Evolutionary conservation across 2,888 invertebrate genomes (phyloP), one percentile per base, ranked within the genome.

Genomic region (Trichogramma dendrolimi): DNA sequence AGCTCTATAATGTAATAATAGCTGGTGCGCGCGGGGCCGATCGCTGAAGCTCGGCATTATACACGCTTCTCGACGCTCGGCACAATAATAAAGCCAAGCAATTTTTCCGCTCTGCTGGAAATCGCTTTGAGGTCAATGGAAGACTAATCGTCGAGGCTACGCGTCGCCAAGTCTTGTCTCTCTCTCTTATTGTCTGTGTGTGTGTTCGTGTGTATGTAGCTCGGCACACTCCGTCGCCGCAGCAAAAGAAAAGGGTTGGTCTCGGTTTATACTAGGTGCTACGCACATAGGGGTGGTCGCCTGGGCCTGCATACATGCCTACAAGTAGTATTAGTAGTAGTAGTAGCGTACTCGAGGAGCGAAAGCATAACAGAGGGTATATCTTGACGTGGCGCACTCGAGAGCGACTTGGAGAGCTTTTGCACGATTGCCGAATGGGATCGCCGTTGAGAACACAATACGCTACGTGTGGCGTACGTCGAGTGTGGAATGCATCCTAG

Each of bases 121-220:
- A 54, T 54, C 53, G 60, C 11, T 3, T 6, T n/a, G 55, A 68
- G 73, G 73, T 73, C 73, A 74, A 75, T 74, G 68, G 72, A 72
- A 71, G 72, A 74, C 71, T 75, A 76, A 76, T 76, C 75, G 76
- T 71, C 71, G 72, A 66, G 67, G 69, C 51, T 60, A 68, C 70
- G 67, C 67, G 69, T 60, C 68, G 65, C 65, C 66, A 64, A 57
- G 55, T 58, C 27, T 27, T 27, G 27, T 27, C 27, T 27, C 27
- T 27, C 27, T 27, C 27, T 27, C 27, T 27, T 2, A 27, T 27
- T 27, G 27, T 27, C 27, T 27, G 27, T 27, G 27, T 27, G 27
- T 27, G 27, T 27, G 2, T 27, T 27, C 27, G 27, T 27, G 27
- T 27, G 27, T 2, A 3, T 27, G 27, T 27, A 27, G 27, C 2